Base-by-base conservation (phyloP, 1,140 invertebrate genomes). In the Trachelipus rathkii region DNA sequence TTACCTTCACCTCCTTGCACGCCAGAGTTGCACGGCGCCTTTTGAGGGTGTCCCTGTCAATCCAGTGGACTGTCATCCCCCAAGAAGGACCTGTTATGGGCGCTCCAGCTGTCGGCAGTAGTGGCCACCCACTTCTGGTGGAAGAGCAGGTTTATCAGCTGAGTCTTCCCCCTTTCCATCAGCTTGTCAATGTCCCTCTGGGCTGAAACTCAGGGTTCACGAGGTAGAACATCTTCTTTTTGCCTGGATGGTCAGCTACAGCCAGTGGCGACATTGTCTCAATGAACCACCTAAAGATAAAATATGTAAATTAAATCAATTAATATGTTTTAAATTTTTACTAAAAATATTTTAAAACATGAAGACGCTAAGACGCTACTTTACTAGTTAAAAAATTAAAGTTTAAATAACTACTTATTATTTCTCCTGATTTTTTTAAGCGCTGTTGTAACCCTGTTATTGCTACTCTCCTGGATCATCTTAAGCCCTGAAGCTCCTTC, bases 251-350 rank as follows among this genome's bases (percentile, higher is more conserved):
- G 21, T 71, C 2, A 9, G 69, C 24, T 15, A 70, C n/a, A 19
- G 11, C 1, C 0, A 71, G 1, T n/a, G 60, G 60, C 15, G 1
- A 3, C 7, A 3, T 66, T n/a, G 60, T 66, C 21, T 66, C 60
- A 23, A 71, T 71, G 69, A 71, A 71, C 69, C 69, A 71, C 9
- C 69, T 71, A 23, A 71, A 71, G 23, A 71, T 44, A 13, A 71
- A 71, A 19, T 33, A 33, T 33, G 33, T 33, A 33, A 33, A 33
- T 10, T 73, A 46, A 10, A 21, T 19, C 19, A 45, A 46, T 19
- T 10, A 13, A 21, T 60, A 11, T 11, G n/a, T n/a, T n/a, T n/a
- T n/a, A n/a, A n/a, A n/a, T n/a, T n/a, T n/a, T n/a, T n/a, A n/a
- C n/a, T n/a, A n/a, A n/a, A n/a, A n/a, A n/a, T n/a, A n/a, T n/a